Evolutionary conservation across 2,113 vertebrate species (phyloP).

Genomic region (Atlantisia rogersi): DNA sequence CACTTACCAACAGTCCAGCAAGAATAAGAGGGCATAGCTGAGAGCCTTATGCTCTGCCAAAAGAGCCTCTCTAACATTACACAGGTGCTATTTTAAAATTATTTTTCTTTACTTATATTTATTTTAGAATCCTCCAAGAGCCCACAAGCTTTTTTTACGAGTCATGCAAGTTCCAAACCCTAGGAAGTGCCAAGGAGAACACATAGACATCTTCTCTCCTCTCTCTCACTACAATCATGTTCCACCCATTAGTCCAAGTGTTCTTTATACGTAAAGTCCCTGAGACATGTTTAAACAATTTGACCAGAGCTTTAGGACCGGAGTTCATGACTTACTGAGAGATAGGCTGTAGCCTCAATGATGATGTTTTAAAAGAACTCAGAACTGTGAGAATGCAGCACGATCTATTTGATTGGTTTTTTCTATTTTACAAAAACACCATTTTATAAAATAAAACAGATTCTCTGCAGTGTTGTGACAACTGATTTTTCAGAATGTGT

Average conservation of each 20-base stretch:
- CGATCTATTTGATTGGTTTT: background rate
- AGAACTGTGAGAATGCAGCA: background rate
- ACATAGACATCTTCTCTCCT: background rate
- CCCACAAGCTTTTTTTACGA: background rate
- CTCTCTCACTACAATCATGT: background rate
- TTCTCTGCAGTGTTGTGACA: background rate
- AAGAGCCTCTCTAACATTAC: background rate
- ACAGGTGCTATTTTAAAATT: background rate
- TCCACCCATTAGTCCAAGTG: background rate
- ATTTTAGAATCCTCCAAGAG: background rate
- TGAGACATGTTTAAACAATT: background rate
- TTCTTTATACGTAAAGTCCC: background rate
- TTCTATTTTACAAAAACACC: background rate
- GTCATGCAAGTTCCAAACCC: background rate
- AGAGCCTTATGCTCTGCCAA: background rate
- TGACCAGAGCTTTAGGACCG: background rate
- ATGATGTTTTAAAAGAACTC: background rate
- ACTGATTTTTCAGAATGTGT: background rate
- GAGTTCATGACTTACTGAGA: background rate
- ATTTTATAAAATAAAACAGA: background rate
- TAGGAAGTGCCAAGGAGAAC: background rate
- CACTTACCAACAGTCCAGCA: background rate
- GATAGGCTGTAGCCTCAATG: rapidly evolving
- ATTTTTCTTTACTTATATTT: background rate
- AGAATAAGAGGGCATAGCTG: background rate